Evolutionary conservation across 2,797 vertebrate species (phyloP).

Genomic region (Chromis chromis): DNA sequence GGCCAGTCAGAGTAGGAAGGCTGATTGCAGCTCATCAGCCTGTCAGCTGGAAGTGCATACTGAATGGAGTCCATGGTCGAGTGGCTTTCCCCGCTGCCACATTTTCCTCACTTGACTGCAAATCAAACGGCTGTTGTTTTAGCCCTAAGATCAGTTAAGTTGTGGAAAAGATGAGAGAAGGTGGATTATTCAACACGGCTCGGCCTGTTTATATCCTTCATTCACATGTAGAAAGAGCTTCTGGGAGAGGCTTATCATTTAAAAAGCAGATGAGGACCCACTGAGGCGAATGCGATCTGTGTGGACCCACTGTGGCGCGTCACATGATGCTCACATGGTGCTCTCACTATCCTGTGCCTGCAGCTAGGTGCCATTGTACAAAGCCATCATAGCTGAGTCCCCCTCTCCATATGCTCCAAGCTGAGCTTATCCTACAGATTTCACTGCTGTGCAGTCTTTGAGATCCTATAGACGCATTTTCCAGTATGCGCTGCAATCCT

Average conservation of each 20-base stretch:
- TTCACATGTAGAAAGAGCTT: constrained; percentile 11
- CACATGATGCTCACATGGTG: constrained; percentile 19
- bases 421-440: constrained; percentile 52
- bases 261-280: constrained; percentile 32
- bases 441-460: constrained; percentile 17
- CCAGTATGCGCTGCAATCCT: constrained; percentile 46
- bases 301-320: constrained; percentile 7
- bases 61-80: constrained; percentile 45
- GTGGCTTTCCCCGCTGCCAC: constrained; percentile 46
- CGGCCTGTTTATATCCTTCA: constrained; percentile 21
- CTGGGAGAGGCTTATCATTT: constrained; percentile 38
- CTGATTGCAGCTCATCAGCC: constrained; percentile 73
- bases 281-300: constrained; percentile 17
- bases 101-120: constrained; percentile 48
- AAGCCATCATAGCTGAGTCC: constrained; percentile 6
- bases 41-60: constrained; percentile 55
- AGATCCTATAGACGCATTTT: constrained; percentile 42
- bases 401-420: constrained; percentile 8
- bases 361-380: constrained; percentile 36
- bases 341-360: constrained; percentile 37
- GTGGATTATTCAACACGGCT: constrained; percentile 26
- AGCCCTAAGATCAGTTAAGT: constrained; percentile 49
- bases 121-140: constrained; percentile 62
- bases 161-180: constrained; percentile 40
- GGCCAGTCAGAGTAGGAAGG: constrained; percentile 37